Evolutionary conservation across 2,797 vertebrate species (phyloP), one percentile per base, ranked within the genome.

Genomic region (Erethizon dorsatum): DNA sequence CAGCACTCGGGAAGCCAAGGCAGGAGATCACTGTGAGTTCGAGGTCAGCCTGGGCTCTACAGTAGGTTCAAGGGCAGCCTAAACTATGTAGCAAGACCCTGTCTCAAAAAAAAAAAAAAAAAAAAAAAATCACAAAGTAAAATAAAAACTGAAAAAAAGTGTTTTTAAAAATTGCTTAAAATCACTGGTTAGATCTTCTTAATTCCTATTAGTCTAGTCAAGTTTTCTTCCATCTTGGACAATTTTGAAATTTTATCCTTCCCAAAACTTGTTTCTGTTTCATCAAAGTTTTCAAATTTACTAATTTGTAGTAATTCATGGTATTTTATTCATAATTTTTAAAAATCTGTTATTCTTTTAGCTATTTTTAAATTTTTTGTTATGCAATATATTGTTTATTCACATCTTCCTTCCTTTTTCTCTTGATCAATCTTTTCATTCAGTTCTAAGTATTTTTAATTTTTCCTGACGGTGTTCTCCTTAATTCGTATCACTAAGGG

Each of bases 191-290:
- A 63, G 20, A 41, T 80, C 87, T 88, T 61, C 26, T 95, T 61
- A 45, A 47, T 56, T 47, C 22, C 41, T 69, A 24, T 71, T 86
- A 79, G 4, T 65, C 54, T 92, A 52, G 56, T 90, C 15, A 56
- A 83, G 12, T 91, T 93, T 91, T 77, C n/a, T 91, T 65, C 83
- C 59, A 91, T 54, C 54, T 89, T 83, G 50, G 28, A 22, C 7
- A 89, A 79, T 77, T 82, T 83, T 80, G 17, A 86, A 83, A 65
- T 69, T 95, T 77, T 45, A 41, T 75, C 41, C 92, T 94, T 96
- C 61, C n/a, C 28, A 84, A n/a, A 95, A 71, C 24, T 91, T 71
- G 5, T 85, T 92, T 93, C 57, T 45, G 14, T 83, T 82, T 83
- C 78, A 79, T 94, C 13, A 28, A 22, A 1, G 65, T 89, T 86